Conservation (phyloP, 2,888 invertebrate genomes). For the Cephalotes varians region DNA sequence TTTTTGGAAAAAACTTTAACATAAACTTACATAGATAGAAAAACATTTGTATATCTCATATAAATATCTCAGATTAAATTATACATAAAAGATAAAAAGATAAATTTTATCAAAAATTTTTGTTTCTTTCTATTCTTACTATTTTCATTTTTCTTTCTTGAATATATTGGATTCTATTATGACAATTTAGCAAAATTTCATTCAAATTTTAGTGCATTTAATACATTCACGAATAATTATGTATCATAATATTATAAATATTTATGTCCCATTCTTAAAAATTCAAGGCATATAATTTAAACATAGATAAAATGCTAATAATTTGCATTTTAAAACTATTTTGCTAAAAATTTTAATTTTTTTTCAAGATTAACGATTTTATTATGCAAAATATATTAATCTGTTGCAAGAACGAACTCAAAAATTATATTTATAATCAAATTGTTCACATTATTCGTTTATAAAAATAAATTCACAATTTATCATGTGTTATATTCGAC, state of each 20-base stretch:
- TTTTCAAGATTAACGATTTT: not conserved
- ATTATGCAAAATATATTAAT: conserved; percentile 11
- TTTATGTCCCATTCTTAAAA: not conserved
- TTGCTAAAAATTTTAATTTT: not conserved
- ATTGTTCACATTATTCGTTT: conserved; percentile 49
- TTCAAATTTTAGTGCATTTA: not conserved
- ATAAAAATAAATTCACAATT: conserved; percentile 9
- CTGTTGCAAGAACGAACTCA: conserved; percentile 6
- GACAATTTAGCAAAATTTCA: conserved; percentile 3
- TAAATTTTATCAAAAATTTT: not conserved
- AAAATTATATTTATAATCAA: conserved; percentile 64
- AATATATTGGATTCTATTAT: not conserved
- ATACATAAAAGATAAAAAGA: conserved; percentile 10
- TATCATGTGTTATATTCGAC: not conserved
- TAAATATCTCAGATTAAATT: conserved; percentile 13
- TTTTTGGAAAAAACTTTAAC: not conserved
- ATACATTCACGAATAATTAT: not conserved
- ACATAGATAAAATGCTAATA: not conserved
- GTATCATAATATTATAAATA: no score
- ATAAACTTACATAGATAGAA: conserved; percentile 10
- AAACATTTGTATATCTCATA: conserved; percentile 2
- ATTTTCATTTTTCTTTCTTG: not conserved
- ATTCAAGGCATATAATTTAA: not conserved
- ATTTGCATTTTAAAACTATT: conserved; percentile 20
- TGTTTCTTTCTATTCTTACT: not conserved